Evolutionary conservation across 1,140 invertebrate species (phyloP).

Genomic region (Dysdera silvatica): DNA sequence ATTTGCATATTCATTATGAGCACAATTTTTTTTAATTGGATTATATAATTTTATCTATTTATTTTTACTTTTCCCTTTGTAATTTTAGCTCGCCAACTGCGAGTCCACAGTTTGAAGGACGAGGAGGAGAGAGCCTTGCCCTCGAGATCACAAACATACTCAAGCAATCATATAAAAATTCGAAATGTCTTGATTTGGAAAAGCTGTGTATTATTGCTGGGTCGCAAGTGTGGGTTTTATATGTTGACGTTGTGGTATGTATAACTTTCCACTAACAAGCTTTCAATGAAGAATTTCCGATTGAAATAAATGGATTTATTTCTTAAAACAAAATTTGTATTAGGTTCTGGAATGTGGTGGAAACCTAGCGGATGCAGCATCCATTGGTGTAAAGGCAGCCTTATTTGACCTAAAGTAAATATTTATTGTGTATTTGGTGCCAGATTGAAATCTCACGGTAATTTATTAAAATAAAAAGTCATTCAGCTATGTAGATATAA

Average conservation of each 20-base stretch:
- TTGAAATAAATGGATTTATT: background rate
- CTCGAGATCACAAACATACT: slow-evolving; percentile 71
- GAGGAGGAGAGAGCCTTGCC: slow-evolving; percentile 79
- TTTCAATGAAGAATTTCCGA: background rate
- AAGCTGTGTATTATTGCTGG: slow-evolving; percentile 72
- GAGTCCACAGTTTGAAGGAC: slow-evolving; percentile 86
- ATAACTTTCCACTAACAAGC: background rate
- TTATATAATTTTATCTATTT: background rate
- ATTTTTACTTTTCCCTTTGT: too few relatives aligned
- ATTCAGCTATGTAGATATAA: too few relatives aligned
- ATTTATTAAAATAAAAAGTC: too few relatives aligned
- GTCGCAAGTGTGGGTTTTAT: slow-evolving; percentile 86
- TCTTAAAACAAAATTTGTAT: background rate
- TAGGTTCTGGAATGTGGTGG: slow-evolving; percentile 89
- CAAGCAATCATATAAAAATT: slow-evolving; percentile 64
- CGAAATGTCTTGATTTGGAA: slow-evolving; percentile 65
- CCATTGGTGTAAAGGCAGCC: slow-evolving; percentile 83
- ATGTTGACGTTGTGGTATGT: slow-evolving; percentile 81
- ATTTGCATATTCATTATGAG: background rate
- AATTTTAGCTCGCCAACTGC: slow-evolving; percentile 80
- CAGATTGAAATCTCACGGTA: too few relatives aligned
- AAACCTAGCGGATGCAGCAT: slow-evolving; percentile 71
- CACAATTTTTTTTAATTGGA: background rate
- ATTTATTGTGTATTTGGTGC: slow-evolving; percentile 3
- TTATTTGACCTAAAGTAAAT: slow-evolving; percentile 62